Evolutionary conservation across 64 coral and sea anemone species (phyloP), one percentile per base, ranked within the genome.

Genomic region (Dendrophyllia cribrosa): DNA sequence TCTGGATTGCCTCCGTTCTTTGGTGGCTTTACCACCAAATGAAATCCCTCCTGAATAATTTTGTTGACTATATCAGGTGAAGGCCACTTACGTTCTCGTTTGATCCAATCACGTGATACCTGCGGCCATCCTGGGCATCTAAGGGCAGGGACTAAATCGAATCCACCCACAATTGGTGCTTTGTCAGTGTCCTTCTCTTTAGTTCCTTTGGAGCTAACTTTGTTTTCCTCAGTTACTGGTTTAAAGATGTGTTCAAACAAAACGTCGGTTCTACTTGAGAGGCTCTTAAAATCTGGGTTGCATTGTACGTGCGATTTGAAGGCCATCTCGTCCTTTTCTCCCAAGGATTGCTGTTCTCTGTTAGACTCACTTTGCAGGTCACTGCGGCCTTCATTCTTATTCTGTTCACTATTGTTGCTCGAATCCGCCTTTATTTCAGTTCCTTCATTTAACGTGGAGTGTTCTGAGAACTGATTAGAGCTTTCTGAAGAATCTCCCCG

Each of bases 91-190:
- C 92, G 92, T 20, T 52, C 46, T 75, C 72, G 72, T 51, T 50
- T 50, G 21, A 17, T 21, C 90, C 90, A 92, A n/a, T 92, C 72
- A 3, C 6, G 20, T 51, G 90, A 70, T 45, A 86, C 55, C 11
- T 24, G 43, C n/a, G 90, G 90, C 90, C 90, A 92, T 20, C 80
- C 90, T 13, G 90, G 51, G 52, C 71, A 86, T 75, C 61, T 73
- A 13, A 92, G 84, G 43, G 90, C 83, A 19, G 90, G 90, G 17
- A 92, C 90, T 10, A 92, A 44, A 55, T 92, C 90, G 76, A 76
- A 44, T 1, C 90, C 72, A 19, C 72, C 72, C 15, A 7, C 13
- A 20, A 75, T 75, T 13, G 72, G 14, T 4, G 72, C 16, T 7
- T 50, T 51, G 5, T 11, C 1, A 75, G 44, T 50, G 72, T 43